Conservation (phyloP, 2,888 invertebrate genomes). For the Thecophora atra region DNA sequence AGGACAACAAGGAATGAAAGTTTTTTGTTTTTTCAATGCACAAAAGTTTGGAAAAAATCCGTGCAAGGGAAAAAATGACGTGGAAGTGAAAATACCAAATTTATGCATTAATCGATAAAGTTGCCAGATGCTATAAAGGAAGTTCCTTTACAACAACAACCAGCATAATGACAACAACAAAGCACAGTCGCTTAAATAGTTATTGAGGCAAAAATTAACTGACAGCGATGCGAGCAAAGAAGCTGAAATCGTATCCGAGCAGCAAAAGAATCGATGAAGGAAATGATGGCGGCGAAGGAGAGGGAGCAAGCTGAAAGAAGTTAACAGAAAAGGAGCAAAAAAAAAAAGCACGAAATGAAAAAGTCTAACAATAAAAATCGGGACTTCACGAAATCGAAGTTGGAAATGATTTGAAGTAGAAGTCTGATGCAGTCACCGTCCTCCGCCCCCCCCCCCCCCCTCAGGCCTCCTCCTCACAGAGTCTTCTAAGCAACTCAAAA, state of each 20-base stretch:
- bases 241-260: background rate
- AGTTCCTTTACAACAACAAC: background rate
- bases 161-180: slow-evolving; percentile 4
- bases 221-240: background rate
- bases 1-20: slow-evolving; percentile 1
- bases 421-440: too few species aligned
- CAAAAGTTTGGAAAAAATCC: slow-evolving; percentile 28
- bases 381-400: background rate
- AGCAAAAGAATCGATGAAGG: background rate
- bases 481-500: too few species aligned
- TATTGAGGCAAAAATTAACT: slow-evolving; percentile 1
- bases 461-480: too few species aligned
- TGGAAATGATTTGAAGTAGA: background rate
- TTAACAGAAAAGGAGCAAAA: background rate
- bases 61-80: background rate
- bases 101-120: slow-evolving; percentile 27
- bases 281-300: background rate
- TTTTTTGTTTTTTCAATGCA: too few species aligned
- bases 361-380: background rate
- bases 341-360: background rate
- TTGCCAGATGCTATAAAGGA: slow-evolving; percentile 1
- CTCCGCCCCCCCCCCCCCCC: too few species aligned
- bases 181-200: background rate
- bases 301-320: too few species aligned
- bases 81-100: slow-evolving; percentile 15